Conservation (phyloP, 1,140 invertebrate genomes). For the Cotesia glomerata region DNA sequence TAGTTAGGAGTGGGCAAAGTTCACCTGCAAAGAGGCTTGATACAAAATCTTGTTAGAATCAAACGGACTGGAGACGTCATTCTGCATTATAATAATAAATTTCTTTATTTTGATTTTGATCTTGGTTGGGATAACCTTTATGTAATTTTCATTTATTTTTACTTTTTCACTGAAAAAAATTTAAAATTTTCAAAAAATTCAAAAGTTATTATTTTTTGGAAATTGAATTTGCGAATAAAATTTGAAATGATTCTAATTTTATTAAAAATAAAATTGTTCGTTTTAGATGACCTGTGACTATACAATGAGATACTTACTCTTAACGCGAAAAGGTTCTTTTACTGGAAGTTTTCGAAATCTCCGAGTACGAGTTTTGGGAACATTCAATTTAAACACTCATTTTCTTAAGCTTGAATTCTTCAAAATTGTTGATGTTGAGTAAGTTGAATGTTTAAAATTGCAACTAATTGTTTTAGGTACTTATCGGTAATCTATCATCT, state of each 20-base stretch:
- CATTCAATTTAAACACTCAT: constrained; percentile 18
- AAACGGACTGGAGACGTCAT: constrained; percentile 19
- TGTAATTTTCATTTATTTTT: neutral
- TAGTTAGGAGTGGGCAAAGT: neutral
- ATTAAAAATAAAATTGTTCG: neutral
- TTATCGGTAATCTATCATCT: neutral
- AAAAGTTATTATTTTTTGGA: neutral
- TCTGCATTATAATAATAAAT: neutral
- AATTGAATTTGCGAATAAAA: neutral
- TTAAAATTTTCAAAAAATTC: neutral
- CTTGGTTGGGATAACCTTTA: constrained; percentile 21
- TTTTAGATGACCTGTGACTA: constrained; percentile 42
- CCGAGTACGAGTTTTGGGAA: neutral
- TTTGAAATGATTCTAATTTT: neutral
- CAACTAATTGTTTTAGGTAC: neutral
- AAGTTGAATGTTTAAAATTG: constrained; percentile 11
- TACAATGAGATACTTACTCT: constrained; percentile 25
- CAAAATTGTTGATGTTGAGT: constrained; percentile 36
- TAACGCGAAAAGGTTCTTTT: constrained; percentile 28
- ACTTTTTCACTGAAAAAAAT: neutral
- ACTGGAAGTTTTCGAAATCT: constrained; percentile 25
- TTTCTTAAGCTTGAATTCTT: constrained; percentile 25
- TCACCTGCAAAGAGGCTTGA: constrained; percentile 3
- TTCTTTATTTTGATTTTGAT: neutral
- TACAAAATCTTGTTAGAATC: constrained; percentile 6